Conservation (phyloP, 2,888 invertebrate species). For the Unio delphinus region DNA sequence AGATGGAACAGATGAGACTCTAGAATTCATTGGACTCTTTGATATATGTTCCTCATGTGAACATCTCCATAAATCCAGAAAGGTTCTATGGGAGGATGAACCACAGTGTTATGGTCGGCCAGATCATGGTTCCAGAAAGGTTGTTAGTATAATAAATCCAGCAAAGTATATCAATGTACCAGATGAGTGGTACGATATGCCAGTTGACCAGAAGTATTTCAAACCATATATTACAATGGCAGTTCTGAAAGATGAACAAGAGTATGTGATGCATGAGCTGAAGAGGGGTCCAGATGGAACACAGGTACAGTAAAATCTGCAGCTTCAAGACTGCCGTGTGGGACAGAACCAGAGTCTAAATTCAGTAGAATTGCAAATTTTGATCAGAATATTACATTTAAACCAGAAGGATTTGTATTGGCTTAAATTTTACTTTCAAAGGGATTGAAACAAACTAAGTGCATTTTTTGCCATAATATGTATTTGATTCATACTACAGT, state of each 20-base stretch:
- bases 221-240: conserved; percentile 58
- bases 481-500: no score
- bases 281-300: conserved; percentile 57
- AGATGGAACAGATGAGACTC: conserved; percentile 17
- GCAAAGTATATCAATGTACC: conserved; percentile 59
- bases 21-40: conserved; percentile 20
- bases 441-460: no score
- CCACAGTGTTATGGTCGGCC: conserved; percentile 31
- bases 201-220: conserved; percentile 60
- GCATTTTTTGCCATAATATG: no score
- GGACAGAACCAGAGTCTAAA: no score
- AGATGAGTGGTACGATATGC: conserved; percentile 61
- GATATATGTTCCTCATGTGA: conserved; percentile 46
- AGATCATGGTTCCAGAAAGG: conserved; percentile 25
- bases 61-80: conserved; percentile 41
- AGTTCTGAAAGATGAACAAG: conserved; percentile 59
- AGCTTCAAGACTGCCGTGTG: background rate
- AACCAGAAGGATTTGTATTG: no score
- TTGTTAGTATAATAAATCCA: conserved; percentile 46
- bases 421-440: no score
- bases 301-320: conserved; percentile 41
- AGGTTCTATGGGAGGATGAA: conserved; percentile 57
- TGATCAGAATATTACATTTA: no score
- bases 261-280: conserved; percentile 57
- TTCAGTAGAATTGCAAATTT: no score